Conservation (phyloP, 2,888 invertebrate species). For the Papilio demoleus region DNA sequence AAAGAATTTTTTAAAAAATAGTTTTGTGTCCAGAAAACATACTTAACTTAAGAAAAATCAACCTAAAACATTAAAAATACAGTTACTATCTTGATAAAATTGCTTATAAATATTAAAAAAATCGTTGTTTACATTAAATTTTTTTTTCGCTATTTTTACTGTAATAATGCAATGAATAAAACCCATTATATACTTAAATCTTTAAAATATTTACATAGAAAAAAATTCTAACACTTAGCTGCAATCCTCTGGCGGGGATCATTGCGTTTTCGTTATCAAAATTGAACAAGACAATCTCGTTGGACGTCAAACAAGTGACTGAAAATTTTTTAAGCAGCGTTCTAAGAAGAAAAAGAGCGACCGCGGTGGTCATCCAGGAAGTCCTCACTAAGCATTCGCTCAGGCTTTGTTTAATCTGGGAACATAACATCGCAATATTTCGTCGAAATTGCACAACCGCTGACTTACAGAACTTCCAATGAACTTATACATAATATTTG, state of each 20-base stretch:
- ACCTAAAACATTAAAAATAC: too few relatives aligned
- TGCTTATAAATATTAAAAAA: too few relatives aligned
- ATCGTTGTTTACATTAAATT: too few relatives aligned
- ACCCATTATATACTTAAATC: background rate
- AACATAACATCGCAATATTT: conserved; percentile 59
- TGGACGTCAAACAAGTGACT: conserved; percentile 54
- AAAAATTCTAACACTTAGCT: conserved; percentile 35
- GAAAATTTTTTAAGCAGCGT: conserved; percentile 52
- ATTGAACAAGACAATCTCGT: conserved; percentile 48
- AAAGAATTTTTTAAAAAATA: too few relatives aligned
- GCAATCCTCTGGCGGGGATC: conserved; percentile 20
- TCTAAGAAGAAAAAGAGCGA: conserved; percentile 57
- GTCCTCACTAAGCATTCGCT: conserved; percentile 71
- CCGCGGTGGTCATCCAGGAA: conserved; percentile 64
- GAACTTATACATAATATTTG: conserved; percentile 16
- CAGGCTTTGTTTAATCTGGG: conserved; percentile 62
- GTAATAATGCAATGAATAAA: too few relatives aligned
- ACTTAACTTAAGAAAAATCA: too few relatives aligned
- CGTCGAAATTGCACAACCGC: conserved; percentile 60
- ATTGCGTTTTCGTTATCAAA: conserved; percentile 37
- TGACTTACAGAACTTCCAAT: conserved; percentile 39
- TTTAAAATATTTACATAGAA: background rate
- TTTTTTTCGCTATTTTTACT: too few relatives aligned
- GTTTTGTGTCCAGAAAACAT: background rate
- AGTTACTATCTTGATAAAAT: too few relatives aligned